These are phyloP conservation scores for Pollenia amentaria DNA, from an alignment of 2,888 invertebrate species.

Conservation along the genomic window DNA sequence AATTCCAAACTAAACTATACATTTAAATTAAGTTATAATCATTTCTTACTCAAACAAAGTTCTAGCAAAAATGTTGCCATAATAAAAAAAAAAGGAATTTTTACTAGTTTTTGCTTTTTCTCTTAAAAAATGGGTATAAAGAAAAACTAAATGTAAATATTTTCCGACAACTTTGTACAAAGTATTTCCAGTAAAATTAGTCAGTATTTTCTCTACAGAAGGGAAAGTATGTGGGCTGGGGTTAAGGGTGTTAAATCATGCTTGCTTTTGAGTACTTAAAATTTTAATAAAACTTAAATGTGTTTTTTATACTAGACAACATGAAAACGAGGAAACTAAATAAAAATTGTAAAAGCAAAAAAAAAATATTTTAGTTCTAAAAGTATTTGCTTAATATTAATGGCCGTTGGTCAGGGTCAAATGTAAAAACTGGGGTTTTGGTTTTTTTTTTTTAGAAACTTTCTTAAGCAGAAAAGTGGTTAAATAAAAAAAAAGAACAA, in stretches of 20 bases:
- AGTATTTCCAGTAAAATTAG: background rate
- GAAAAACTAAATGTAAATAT: constrained; percentile 16
- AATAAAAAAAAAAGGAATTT: constrained; percentile 8
- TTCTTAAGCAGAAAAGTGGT: no score
- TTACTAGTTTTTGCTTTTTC: background rate
- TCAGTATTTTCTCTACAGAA: no score
- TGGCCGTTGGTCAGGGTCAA: background rate
- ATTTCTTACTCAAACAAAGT: constrained; percentile 16
- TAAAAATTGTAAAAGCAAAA: no score
- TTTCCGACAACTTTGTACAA: background rate
- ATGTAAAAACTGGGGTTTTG: no score
- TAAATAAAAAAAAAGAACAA: no score
- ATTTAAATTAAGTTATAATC: constrained; percentile 22
- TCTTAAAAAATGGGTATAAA: background rate
- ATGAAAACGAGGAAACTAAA: background rate
- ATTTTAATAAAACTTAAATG: constrained; percentile 46
- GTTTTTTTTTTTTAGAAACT: no score
- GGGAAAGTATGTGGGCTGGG: no score
- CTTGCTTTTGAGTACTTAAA: constrained; percentile 34
- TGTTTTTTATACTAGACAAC: constrained; percentile 22
- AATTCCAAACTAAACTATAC: constrained; percentile 5
- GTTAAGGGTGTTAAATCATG: background rate
- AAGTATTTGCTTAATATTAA: background rate
- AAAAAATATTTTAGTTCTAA: background rate
- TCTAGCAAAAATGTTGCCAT: background rate